phyloP scores from a whole-genome alignment of 1,140 invertebrate species.

The Argopecten irradians region DNA sequence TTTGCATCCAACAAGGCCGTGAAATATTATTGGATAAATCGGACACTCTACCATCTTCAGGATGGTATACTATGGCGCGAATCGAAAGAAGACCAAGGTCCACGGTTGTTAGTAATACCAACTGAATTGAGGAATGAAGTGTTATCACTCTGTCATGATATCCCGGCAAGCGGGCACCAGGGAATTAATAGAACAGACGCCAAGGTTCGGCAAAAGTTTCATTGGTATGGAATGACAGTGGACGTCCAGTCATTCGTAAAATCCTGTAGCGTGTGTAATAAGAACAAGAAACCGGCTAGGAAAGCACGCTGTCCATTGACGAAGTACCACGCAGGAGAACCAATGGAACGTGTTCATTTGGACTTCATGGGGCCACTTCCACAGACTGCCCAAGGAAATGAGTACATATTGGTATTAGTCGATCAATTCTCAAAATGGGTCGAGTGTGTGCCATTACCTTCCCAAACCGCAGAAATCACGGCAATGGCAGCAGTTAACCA shows the following conservation, averaged over 20 bases:
- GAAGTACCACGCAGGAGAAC: no score
- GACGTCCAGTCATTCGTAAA: neutral
- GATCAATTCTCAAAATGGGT: neutral
- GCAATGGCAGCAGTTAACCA: neutral
- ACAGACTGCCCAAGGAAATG: neutral
- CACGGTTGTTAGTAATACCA: neutral
- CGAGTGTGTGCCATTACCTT: neutral
- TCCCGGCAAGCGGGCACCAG: neutral
- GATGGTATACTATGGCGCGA: no score
- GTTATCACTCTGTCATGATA: neutral
- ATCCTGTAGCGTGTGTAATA: neutral
- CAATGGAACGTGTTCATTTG: no score
- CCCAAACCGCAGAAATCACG: neutral
- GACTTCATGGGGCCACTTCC: neutral
- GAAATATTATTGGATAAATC: no score
- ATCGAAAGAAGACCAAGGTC: neutral
- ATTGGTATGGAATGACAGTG: neutral
- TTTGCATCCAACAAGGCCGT: no score
- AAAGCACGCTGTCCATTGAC: no score
- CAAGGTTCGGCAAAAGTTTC: neutral
- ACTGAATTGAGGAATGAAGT: no score
- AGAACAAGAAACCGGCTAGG: no score
- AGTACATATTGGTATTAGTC: neutral
- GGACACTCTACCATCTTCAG: no score
- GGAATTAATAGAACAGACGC: neutral